phyloP scores from a whole-genome alignment of 64 coral and sea anemone species.

The Acropora tenuis region DNA sequence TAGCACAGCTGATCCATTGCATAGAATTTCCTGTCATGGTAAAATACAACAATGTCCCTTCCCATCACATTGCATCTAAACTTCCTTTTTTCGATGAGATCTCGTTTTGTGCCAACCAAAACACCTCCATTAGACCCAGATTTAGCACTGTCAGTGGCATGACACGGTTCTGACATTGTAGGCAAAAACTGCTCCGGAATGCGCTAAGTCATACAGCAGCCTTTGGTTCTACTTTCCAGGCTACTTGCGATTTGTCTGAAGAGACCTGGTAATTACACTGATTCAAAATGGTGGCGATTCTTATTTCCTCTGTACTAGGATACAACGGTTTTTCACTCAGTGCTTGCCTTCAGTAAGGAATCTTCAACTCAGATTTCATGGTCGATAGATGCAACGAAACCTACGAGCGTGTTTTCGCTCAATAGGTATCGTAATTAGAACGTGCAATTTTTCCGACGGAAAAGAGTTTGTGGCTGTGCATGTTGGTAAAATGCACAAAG shows the following conservation, averaged over 20 bases:
- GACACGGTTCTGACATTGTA: no score
- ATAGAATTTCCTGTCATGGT: constrained; percentile 33
- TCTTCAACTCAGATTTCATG: background rate
- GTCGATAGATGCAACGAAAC: constrained; percentile 19
- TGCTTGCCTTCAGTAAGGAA: no score
- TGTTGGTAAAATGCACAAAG: background rate
- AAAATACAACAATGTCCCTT: constrained; percentile 58
- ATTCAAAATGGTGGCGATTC: no score
- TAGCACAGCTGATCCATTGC: constrained; percentile 63
- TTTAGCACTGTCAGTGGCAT: background rate
- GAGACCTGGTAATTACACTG: no score
- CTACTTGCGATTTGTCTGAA: no score
- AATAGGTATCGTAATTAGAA: background rate
- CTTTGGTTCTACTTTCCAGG: no score
- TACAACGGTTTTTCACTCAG: no score
- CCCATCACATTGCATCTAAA: constrained; percentile 50
- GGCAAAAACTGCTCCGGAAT: no score
- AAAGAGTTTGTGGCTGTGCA: no score
- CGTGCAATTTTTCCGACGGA: background rate
- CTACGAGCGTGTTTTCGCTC: background rate
- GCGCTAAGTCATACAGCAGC: no score
- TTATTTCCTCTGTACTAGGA: no score
- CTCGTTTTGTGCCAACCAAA: constrained; percentile 30
- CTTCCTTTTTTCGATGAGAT: constrained; percentile 42
- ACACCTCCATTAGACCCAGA: background rate